Evolutionary conservation across 2,888 invertebrate species (phyloP).

Genomic region (Pelosia muscerda): DNA sequence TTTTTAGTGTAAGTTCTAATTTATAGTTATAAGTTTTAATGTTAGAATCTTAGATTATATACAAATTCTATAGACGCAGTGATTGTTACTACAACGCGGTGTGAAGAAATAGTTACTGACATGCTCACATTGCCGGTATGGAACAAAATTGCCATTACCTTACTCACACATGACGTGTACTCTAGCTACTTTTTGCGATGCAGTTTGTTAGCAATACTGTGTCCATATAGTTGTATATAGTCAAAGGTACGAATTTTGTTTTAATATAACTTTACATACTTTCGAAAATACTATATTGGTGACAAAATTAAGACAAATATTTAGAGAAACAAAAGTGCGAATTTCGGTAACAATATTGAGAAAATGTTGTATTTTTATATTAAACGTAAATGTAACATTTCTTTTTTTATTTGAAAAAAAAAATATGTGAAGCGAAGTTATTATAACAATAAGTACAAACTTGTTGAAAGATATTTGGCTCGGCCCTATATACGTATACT

Average conservation of each 20-base stretch:
- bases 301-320: slow-evolving; percentile 64
- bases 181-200: too few species aligned
- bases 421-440: slow-evolving; percentile 67
- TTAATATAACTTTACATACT: slow-evolving; percentile 55
- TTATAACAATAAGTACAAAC: slow-evolving; percentile 81
- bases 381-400: slow-evolving; percentile 65
- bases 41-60: too few species aligned
- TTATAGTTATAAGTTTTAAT: slow-evolving; percentile 47
- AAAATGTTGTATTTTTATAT: slow-evolving; percentile 82
- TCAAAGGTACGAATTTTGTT: too few species aligned
- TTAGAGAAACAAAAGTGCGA: slow-evolving; percentile 69
- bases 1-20: slow-evolving; percentile 54
- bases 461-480: slow-evolving; percentile 71
- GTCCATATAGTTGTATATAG: too few species aligned
- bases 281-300: slow-evolving; percentile 58
- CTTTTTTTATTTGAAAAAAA: slow-evolving; percentile 69
- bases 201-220: too few species aligned
- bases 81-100: too few species aligned
- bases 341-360: slow-evolving; percentile 75
- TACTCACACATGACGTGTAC: too few species aligned
- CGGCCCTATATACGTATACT: slow-evolving; percentile 75
- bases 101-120: too few species aligned
- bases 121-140: too few species aligned
- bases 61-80: too few species aligned
- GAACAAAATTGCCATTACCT: too few species aligned